Conservation (phyloP, 2,113 vertebrate species). For the Pelmatolapia mariae region DNA sequence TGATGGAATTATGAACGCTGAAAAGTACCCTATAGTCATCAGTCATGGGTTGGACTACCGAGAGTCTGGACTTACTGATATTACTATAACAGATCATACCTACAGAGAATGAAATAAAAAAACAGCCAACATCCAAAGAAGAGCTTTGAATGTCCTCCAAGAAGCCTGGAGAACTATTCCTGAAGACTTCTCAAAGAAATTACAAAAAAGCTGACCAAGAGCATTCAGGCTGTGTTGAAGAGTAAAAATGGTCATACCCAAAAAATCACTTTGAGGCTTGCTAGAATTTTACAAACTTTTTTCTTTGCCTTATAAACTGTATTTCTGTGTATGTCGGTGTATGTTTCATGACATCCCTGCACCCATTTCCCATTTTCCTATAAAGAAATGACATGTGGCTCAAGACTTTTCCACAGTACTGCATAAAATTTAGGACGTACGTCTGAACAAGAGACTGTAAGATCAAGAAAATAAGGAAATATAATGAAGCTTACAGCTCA, state of each 20-base stretch:
- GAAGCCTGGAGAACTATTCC: neutral
- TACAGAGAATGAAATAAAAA: neutral
- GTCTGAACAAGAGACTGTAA: neutral
- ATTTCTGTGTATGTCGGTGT: neutral
- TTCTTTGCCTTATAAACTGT: neutral
- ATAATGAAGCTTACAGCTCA: slow-evolving; percentile 4
- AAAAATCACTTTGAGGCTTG: neutral
- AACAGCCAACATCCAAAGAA: neutral
- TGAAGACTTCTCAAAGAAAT: neutral
- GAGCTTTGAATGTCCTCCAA: neutral
- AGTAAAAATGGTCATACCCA: neutral
- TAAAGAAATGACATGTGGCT: neutral
- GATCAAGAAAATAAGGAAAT: neutral
- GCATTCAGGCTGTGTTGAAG: neutral
- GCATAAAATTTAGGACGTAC: neutral
- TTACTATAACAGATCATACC: neutral
- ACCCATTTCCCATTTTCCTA: neutral
- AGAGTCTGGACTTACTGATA: neutral
- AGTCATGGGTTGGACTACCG: neutral
- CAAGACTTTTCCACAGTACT: neutral
- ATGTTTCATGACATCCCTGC: neutral
- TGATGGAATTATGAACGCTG: neutral
- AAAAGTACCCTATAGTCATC: neutral
- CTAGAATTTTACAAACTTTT: neutral
- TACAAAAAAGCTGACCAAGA: neutral